Evolutionary conservation across 2,113 vertebrate species (phyloP).

Genomic region (Silurus meridionalis): DNA sequence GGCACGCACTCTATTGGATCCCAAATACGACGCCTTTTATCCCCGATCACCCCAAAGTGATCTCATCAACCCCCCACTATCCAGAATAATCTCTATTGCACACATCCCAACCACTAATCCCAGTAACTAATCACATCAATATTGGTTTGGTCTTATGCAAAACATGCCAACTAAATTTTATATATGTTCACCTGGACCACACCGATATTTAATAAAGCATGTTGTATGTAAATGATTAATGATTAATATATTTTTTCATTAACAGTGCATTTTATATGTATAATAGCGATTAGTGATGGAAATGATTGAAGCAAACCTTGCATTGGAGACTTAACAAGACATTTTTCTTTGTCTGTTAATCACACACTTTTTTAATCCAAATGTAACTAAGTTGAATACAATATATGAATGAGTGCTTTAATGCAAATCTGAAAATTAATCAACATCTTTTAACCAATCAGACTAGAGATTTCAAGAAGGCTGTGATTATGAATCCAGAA

Average conservation of each 20-base stretch:
- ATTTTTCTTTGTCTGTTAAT: background rate
- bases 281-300: background rate
- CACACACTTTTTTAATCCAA: background rate
- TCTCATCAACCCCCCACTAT: constrained; percentile 17
- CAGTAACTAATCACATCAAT: background rate
- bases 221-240: too few relatives aligned
- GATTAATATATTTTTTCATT: background rate
- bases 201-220: too few relatives aligned
- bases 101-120: constrained; percentile 1
- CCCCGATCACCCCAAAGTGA: constrained; percentile 1
- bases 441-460: background rate
- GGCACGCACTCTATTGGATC: constrained; percentile 41
- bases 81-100: constrained; percentile 32
- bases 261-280: background rate
- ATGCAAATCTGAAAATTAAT: background rate
- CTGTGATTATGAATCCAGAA: background rate
- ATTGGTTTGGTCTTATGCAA: background rate
- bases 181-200: background rate
- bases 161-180: background rate
- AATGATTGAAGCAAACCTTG: too few relatives aligned
- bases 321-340: background rate
- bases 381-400: background rate
- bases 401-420: background rate
- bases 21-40: constrained; percentile 10
- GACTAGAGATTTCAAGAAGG: background rate